These are phyloP conservation scores for Gila robusta DNA, from an alignment of 2,797 vertebrate genomes.

Conservation along the genomic window DNA sequence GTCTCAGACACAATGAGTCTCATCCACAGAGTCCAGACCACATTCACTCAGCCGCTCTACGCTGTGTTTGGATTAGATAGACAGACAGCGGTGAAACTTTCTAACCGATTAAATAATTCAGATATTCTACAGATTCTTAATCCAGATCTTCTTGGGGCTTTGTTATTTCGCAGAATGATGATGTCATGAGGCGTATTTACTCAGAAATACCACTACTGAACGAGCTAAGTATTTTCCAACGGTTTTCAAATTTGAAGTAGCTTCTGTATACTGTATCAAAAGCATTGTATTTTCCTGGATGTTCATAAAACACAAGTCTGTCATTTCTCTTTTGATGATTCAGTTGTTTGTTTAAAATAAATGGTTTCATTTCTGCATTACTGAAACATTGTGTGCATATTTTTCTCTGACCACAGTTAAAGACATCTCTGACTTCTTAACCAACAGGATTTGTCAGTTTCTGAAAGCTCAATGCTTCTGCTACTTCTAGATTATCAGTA, in stretches of 20 bases:
- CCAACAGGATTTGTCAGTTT: neutral
- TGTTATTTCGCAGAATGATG: neutral
- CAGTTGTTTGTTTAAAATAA: neutral
- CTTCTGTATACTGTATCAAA: neutral
- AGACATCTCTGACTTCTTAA: neutral
- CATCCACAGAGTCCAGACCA: constrained; percentile 14
- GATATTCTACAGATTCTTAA: neutral
- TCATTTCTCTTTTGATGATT: neutral
- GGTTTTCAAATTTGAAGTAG: neutral
- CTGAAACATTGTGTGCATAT: neutral
- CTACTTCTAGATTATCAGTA: neutral
- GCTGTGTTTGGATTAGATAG: neutral
- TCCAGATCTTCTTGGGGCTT: neutral
- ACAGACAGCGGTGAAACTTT: neutral
- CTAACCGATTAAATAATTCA: neutral
- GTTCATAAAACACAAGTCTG: neutral
- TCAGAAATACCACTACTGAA: neutral
- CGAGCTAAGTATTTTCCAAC: neutral
- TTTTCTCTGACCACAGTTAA: neutral
- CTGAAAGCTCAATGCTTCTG: neutral
- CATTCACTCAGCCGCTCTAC: neutral
- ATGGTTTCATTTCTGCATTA: neutral
- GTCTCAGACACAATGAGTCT: neutral
- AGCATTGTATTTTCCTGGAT: neutral
- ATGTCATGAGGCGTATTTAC: neutral